Percentiles rank a stretch among this genome's conserved stretches.
Conservation (phyloP, 1,140 invertebrate genomes). For the Drosophila saltans region DNA sequence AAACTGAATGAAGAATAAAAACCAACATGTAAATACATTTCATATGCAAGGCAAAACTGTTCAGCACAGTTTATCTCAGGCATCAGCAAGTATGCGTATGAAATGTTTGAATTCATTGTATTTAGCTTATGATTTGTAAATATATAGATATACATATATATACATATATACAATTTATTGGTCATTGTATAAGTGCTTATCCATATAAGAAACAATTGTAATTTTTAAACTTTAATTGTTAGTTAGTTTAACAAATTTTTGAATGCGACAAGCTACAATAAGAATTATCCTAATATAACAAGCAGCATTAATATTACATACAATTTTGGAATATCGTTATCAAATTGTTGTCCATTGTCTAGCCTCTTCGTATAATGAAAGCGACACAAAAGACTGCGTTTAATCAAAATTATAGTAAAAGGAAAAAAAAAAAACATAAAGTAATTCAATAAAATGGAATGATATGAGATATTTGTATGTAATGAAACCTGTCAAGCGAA, state of each 20-base stretch:
- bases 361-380: slow-evolving; percentile 17
- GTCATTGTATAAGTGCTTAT: slow-evolving; percentile 52
- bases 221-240: slow-evolving; percentile 35
- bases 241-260: slow-evolving; percentile 56
- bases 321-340: not conserved
- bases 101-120: slow-evolving; percentile 6
- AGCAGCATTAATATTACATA: slow-evolving; percentile 33
- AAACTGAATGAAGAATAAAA: not conserved
- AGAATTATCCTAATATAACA: slow-evolving; percentile 43
- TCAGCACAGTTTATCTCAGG: slow-evolving; percentile 35
- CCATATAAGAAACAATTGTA: slow-evolving; percentile 25
- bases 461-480: slow-evolving; percentile 12
- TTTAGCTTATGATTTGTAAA: slow-evolving; percentile 43
- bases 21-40: not conserved
- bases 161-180: slow-evolving; percentile 15
- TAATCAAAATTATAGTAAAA: slow-evolving; percentile 33
- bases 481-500: slow-evolving; percentile 4
- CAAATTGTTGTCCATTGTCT: slow-evolving; percentile 31
- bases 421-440: slow-evolving; percentile 3
- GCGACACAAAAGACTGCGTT: slow-evolving; percentile 45
- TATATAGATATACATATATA: slow-evolving; percentile 23
- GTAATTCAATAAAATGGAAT: slow-evolving; percentile 15
- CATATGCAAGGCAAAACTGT: not conserved
- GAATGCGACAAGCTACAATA: slow-evolving; percentile 29
- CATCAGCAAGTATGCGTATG: not conserved